Percentiles rank a stretch among this genome's conserved stretches.
Conservation (phyloP, 2,888 invertebrate genomes). For the Drosophila parthenogenetica region DNA sequence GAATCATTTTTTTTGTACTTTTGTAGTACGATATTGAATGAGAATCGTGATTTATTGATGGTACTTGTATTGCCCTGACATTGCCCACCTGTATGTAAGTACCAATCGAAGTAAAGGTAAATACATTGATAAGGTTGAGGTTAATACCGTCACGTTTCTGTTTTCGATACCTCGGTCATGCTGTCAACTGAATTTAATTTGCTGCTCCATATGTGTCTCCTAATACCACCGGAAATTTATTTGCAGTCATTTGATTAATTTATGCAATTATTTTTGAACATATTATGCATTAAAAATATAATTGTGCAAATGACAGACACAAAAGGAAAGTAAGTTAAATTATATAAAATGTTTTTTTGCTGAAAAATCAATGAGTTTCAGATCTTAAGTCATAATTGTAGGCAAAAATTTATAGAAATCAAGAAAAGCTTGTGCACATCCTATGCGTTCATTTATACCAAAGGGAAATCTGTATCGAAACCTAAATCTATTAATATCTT, state of each 20-base stretch:
- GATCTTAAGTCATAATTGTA: no score
- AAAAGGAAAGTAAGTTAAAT: background rate
- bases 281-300: background rate
- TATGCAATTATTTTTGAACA: slow-evolving; percentile 14
- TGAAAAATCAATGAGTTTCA: no score
- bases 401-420: no score
- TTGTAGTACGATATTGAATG: background rate
- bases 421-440: no score
- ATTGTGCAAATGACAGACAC: slow-evolving; percentile 12
- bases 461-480: no score
- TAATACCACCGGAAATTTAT: slow-evolving; percentile 17
- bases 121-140: slow-evolving; percentile 13
- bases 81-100: background rate
- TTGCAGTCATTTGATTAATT: slow-evolving; percentile 26
- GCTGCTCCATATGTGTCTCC: background rate
- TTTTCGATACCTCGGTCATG: slow-evolving; percentile 13
- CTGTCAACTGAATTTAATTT: slow-evolving; percentile 41
- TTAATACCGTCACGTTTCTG: slow-evolving; percentile 50
- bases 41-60: slow-evolving; percentile 27
- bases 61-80: slow-evolving; percentile 1
- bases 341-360: no score
- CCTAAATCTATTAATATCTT: no score
- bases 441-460: no score
- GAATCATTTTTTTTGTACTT: slow-evolving; percentile 8
- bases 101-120: slow-evolving; percentile 4